These are phyloP conservation scores for Hybos culiciformis DNA, from an alignment of 2,888 invertebrate species.

Conservation along the genomic window DNA sequence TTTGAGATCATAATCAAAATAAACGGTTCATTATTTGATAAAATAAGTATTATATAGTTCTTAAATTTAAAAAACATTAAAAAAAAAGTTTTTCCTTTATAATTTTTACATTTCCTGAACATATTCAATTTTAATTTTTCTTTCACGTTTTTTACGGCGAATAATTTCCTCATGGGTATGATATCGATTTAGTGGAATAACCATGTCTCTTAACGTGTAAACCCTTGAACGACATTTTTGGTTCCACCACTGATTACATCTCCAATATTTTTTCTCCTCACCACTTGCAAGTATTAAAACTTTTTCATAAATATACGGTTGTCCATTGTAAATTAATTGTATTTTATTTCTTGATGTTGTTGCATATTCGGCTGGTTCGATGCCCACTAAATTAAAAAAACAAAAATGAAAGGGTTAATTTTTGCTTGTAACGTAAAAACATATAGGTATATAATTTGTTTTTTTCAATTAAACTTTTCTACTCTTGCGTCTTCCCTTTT, in stretches of 20 bases:
- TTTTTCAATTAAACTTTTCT: too few relatives aligned
- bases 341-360: slow-evolving; percentile 35
- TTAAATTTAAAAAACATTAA: too few relatives aligned
- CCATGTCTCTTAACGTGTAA: slow-evolving; percentile 31
- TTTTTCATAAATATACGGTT: slow-evolving; percentile 36
- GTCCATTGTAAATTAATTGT: slow-evolving; percentile 35
- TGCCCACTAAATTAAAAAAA: slow-evolving; percentile 16
- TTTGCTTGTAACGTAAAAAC: too few relatives aligned
- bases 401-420: background rate
- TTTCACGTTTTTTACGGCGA: slow-evolving; percentile 32
- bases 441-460: too few relatives aligned
- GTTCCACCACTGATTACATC: slow-evolving; percentile 38
- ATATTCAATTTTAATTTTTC: slow-evolving; percentile 20
- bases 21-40: too few relatives aligned
- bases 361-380: slow-evolving; percentile 30
- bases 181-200: slow-evolving; percentile 33
- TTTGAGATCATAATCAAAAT: too few relatives aligned
- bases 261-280: slow-evolving; percentile 34
- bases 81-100: too few relatives aligned
- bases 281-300: slow-evolving; percentile 28
- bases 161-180: slow-evolving; percentile 36
- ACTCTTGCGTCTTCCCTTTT: too few relatives aligned
- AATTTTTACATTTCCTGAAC: background rate
- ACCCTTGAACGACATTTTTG: slow-evolving; percentile 36
- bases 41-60: too few relatives aligned